phyloP scores from a whole-genome alignment of 2,113 vertebrate species.

The mouse (Mus musculus) region DNA sequence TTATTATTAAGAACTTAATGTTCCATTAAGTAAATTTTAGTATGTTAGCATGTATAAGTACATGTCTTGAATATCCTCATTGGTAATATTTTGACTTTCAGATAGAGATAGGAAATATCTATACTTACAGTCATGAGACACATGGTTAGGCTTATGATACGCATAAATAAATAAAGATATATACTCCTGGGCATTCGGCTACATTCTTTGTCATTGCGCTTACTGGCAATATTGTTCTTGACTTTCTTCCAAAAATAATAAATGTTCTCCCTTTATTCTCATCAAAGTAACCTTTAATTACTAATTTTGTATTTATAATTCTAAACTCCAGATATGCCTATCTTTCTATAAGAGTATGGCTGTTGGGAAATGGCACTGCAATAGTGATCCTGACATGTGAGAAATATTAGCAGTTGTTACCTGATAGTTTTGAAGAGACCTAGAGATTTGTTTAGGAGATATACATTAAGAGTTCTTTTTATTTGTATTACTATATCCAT shows the following conservation, averaged over 20 bases:
- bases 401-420: background rate
- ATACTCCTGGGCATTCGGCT: background rate
- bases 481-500: background rate
- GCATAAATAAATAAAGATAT: background rate
- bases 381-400: background rate
- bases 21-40: background rate
- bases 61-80: conserved; percentile 10
- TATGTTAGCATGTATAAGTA: background rate
- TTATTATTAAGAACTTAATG: conserved; percentile 19
- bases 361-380: background rate
- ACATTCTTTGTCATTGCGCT: background rate
- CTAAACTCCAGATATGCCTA: background rate
- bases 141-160: background rate
- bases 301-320: background rate
- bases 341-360: background rate
- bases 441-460: background rate
- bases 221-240: conserved; percentile 2
- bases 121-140: background rate
- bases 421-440: background rate
- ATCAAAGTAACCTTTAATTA: conserved; percentile 13
- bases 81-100: background rate
- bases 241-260: conserved; percentile 20
- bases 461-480: background rate
- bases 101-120: background rate
- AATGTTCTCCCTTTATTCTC: background rate